phyloP scores from a whole-genome alignment of 2,888 invertebrate species.

The Rhagonycha fulva region DNA sequence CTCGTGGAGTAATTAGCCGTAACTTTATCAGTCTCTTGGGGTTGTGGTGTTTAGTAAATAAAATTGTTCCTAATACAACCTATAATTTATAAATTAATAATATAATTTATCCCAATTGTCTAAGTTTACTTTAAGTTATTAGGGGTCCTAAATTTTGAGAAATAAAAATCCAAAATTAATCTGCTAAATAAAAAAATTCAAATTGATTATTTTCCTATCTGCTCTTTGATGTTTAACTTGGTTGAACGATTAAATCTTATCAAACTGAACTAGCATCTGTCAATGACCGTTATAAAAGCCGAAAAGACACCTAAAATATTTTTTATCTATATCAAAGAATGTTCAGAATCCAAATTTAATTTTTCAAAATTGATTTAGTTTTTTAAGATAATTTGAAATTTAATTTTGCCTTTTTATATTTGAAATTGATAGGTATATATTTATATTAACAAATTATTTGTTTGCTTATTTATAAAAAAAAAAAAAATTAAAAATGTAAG shows the following conservation, averaged over 20 bases:
- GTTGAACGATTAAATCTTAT: background rate
- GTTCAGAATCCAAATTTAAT: too few species aligned
- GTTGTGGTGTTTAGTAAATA: conserved; percentile 2
- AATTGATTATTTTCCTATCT: background rate
- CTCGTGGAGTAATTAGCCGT: conserved; percentile 24
- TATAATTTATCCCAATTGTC: background rate
- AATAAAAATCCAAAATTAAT: background rate
- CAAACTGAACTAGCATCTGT: background rate
- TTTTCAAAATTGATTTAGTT: too few species aligned
- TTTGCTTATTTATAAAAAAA: too few species aligned
- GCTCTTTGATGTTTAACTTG: background rate
- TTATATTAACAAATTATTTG: too few species aligned
- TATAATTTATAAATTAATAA: background rate
- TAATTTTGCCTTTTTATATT: too few species aligned
- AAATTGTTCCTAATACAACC: conserved; percentile 3
- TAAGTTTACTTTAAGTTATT: background rate
- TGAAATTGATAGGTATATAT: too few species aligned
- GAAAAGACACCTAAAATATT: background rate
- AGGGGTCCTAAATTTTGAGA: background rate
- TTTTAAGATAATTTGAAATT: too few species aligned
- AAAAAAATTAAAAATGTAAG: too few species aligned
- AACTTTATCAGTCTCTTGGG: conserved; percentile 23
- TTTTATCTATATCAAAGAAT: background rate
- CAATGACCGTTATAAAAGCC: background rate
- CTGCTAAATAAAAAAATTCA: background rate